Evolutionary conservation across 2,888 invertebrate genomes (phyloP).

Genomic region (Meiosimyza platycephala): DNA sequence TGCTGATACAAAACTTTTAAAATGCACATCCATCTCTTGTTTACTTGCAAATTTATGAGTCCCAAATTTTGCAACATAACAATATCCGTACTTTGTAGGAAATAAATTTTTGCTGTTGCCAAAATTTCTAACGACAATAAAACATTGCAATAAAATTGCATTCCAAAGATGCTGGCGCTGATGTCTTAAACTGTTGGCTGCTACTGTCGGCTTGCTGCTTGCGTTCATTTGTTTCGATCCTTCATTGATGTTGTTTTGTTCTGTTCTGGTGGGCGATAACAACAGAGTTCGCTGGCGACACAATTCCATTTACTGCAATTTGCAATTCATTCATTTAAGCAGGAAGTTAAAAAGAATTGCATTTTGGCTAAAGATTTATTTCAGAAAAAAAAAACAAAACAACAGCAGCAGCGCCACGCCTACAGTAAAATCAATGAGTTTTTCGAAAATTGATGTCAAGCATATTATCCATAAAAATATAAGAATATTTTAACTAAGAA

Average conservation of each 20-base stretch:
- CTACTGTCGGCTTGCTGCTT: neutral
- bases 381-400: too few relatives aligned
- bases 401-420: too few relatives aligned
- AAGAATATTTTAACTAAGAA: too few relatives aligned
- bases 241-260: conserved; percentile 10
- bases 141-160: conserved; percentile 59
- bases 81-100: too few relatives aligned
- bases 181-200: conserved; percentile 19
- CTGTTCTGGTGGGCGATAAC: conserved; percentile 33
- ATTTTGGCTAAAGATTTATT: conserved; percentile 21
- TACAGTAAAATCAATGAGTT: too few relatives aligned
- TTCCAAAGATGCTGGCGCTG: conserved; percentile 13
- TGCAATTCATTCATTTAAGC: neutral
- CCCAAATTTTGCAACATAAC: too few relatives aligned
- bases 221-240: neutral
- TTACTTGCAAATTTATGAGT: too few relatives aligned
- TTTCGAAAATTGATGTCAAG: too few relatives aligned
- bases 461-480: too few relatives aligned
- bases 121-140: conserved; percentile 56
- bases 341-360: neutral
- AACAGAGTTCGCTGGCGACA: conserved; percentile 26
- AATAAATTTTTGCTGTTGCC: conserved; percentile 44
- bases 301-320: conserved; percentile 33
- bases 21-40: too few relatives aligned
- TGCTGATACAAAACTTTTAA: too few relatives aligned